phyloP scores from a whole-genome alignment of 1,140 invertebrate species.

The Macrobrachium rosenbergii region DNA sequence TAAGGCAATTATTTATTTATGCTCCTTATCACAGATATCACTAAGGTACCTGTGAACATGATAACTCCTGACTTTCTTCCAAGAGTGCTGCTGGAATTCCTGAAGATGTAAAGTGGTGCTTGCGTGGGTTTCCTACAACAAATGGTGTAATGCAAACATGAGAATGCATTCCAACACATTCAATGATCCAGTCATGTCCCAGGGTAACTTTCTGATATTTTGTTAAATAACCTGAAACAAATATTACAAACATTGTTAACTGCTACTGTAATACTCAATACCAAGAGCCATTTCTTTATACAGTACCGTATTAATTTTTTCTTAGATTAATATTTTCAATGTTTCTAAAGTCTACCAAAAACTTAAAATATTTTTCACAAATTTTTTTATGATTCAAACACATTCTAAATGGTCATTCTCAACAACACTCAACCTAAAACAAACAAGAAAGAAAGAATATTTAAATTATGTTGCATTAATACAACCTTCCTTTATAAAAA shows the following conservation, averaged over 20 bases:
- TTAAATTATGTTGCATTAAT: too few relatives aligned
- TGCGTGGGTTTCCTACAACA: conserved; percentile 23
- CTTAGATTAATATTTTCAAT: too few relatives aligned
- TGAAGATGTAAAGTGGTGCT: conserved; percentile 10
- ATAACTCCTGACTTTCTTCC: conserved; percentile 37
- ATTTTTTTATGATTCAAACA: too few relatives aligned
- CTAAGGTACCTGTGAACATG: background rate
- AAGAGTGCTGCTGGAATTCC: conserved; percentile 11
- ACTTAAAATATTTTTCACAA: too few relatives aligned
- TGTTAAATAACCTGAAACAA: background rate
- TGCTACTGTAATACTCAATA: background rate
- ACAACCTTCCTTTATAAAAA: too few relatives aligned
- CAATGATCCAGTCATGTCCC: conserved; percentile 41
- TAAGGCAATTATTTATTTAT: too few relatives aligned
- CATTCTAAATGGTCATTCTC: too few relatives aligned
- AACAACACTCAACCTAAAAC: too few relatives aligned
- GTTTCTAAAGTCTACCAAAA: too few relatives aligned
- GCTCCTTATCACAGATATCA: too few relatives aligned
- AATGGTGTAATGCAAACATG: conserved; percentile 34
- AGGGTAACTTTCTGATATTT: conserved; percentile 28
- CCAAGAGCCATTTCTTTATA: background rate
- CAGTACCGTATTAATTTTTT: too few relatives aligned
- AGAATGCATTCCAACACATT: conserved; percentile 44
- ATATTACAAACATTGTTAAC: background rate
- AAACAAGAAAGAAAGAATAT: too few relatives aligned